Base-by-base conservation (phyloP, 2,888 invertebrate genomes). In the Pegoplata infirma region DNA sequence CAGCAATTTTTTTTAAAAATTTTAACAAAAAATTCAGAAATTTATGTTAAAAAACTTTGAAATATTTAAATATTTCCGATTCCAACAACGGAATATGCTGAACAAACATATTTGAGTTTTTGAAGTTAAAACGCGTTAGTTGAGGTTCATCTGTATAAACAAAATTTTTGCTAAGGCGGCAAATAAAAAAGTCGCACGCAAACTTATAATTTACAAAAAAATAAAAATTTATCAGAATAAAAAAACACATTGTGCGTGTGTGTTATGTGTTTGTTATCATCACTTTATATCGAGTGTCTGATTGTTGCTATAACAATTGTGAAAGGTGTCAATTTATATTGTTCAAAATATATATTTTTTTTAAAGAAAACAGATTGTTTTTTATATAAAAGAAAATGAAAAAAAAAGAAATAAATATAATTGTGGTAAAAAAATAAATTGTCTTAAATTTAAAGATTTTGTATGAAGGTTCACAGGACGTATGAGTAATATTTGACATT, bases 241-340 rank as follows among this genome's bases (percentile, higher is more conserved):
- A 10, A 32, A 10, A n/a, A n/a, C n/a, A 32, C 12, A 32, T 32
- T 49, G 21, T 12, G 49, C 12, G 49, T 21, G 7, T 7, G 14
- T 19, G 21, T 10, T 21, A 49, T 14, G 14, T 14, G 44, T 16
- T 21, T 53, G 51, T 25, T 53, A 53, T 53, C 51, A 23, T 23
- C 51, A 53, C 14, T 23, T 53, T 28, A 14, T 8, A 53, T 23
- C 51, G 23, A 25, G 51, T 53, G 25, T 23, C 10, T 49, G 23
- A 21, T 21, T 53, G 51, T 25, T 7, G 51, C 25, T 53, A 53
- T 5, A 53, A 25, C 8, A 23, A 23, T 23, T 12, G 7, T 5
- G 23, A 53, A 53, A 53, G 25, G 25, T 53, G 51, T 53, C 51
- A 53, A 53, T 53, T 53, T 53, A 23, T 53, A 23, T 53, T 53